Evolutionary conservation across 2,888 invertebrate genomes (phyloP).

Genomic region (Pollenia angustigena): DNA sequence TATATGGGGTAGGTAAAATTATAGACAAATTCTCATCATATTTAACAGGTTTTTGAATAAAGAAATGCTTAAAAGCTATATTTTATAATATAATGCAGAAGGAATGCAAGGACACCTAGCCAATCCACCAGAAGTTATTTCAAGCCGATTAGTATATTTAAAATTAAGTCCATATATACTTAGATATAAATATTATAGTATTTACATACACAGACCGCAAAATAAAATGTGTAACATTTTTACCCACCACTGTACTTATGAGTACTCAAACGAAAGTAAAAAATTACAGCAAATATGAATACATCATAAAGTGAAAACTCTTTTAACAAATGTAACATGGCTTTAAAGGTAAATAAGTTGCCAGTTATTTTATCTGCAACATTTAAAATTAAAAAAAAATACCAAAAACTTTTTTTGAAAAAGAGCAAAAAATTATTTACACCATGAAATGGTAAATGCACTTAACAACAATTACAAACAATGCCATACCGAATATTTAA

Average conservation of each 20-base stretch:
- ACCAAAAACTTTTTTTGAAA: not conserved
- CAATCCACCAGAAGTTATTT: too few species aligned
- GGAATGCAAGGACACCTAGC: too few species aligned
- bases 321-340: slow-evolving; percentile 54
- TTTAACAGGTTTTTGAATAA: too few species aligned
- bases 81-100: too few species aligned
- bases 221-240: not conserved
- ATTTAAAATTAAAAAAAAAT: slow-evolving; percentile 43
- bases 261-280: not conserved
- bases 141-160: too few species aligned
- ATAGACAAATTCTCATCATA: too few species aligned
- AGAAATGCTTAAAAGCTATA: too few species aligned
- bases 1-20: too few species aligned
- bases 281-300: not conserved
- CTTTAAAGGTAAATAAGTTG: slow-evolving; percentile 64
- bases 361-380: slow-evolving; percentile 65
- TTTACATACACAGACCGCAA: too few species aligned
- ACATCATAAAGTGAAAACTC: not conserved
- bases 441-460: slow-evolving; percentile 58
- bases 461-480: slow-evolving; percentile 25
- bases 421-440: slow-evolving; percentile 47
- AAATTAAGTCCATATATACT: too few species aligned
- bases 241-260: slow-evolving; percentile 1
- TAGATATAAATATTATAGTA: too few species aligned
- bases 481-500: too few species aligned